A percentile compares a stretch with the other conserved stretches of the same genome.
Evolutionary conservation across 35 echinoderm and acorn worm species (phyloP).

Genomic region (Hemicentrotus pulcherrimus): DNA sequence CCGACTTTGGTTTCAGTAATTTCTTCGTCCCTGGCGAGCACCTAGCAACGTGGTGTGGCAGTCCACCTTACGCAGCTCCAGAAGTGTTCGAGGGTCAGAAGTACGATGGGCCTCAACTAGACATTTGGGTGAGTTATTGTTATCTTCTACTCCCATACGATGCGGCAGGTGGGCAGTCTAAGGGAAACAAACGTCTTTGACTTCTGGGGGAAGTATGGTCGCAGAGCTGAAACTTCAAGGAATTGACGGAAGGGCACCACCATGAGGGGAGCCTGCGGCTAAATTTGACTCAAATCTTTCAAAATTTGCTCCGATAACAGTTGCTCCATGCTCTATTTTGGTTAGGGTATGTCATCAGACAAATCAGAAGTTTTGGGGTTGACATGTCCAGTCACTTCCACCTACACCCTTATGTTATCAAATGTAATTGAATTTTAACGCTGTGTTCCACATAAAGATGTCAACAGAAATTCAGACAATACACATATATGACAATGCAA

Average conservation of each 20-base stretch:
- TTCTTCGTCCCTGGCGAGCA: slow-evolving; percentile 82
- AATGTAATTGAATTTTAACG: no score
- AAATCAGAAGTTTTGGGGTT: no score
- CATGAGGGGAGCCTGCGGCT: slow-evolving; percentile 82
- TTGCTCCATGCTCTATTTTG: no score
- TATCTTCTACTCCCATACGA: slow-evolving; percentile 68
- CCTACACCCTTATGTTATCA: no score
- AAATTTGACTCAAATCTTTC: slow-evolving; percentile 72
- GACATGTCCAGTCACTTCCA: not conserved
- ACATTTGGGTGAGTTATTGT: slow-evolving; percentile 82
- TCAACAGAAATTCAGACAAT: no score
- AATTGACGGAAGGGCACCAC: slow-evolving; percentile 92
- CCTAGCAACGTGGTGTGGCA: slow-evolving; percentile 95
- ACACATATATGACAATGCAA: no score
- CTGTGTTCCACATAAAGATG: no score
- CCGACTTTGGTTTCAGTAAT: slow-evolving; percentile 99
- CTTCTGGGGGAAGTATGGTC: slow-evolving; percentile 95
- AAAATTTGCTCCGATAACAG: no score
- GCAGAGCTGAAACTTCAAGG: slow-evolving; percentile 91
- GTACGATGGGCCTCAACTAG: slow-evolving; percentile 93
- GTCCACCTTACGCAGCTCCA: slow-evolving; percentile 96
- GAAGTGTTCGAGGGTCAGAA: slow-evolving; percentile 96
- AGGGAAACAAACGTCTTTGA: slow-evolving; percentile 90
- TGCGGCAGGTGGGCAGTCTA: slow-evolving; percentile 48
- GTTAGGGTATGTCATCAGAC: no score